Evolutionary conservation across 2,113 vertebrate genomes (phyloP).

Genomic region (Cheilinus undulatus): DNA sequence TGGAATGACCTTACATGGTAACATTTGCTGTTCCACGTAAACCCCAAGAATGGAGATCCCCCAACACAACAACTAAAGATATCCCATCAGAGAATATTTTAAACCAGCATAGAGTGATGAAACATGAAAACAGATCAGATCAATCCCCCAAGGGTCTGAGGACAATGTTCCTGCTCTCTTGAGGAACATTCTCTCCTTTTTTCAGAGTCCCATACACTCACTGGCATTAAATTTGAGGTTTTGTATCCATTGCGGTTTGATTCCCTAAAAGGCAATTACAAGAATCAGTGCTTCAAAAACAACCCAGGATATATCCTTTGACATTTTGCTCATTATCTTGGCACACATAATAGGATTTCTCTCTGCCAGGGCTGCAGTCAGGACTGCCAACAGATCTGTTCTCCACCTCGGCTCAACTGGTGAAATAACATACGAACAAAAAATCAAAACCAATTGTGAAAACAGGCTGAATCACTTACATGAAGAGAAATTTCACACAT

Average conservation of each 20-base stretch:
- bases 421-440: constrained; percentile 15
- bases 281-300: constrained; percentile 13
- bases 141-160: constrained; percentile 33
- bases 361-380: constrained; percentile 22
- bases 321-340: constrained; percentile 52
- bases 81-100: constrained; percentile 43
- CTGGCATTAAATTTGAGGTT: constrained; percentile 18
- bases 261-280: constrained; percentile 46
- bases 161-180: constrained; percentile 24
- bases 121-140: constrained; percentile 47
- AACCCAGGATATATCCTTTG: constrained; percentile 24
- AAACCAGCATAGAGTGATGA: constrained; percentile 46
- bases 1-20: constrained; percentile 69
- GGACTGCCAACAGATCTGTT: constrained; percentile 29
- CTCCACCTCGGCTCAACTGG: constrained; percentile 8
- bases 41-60: constrained; percentile 55
- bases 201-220: constrained; percentile 7
- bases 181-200: constrained; percentile 3
- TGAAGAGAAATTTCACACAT: constrained; percentile 15
- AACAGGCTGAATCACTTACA: constrained; percentile 12
- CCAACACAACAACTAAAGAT: constrained; percentile 59
- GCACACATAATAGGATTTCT: background rate
- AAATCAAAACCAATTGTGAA: constrained; percentile 5
- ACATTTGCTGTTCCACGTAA: constrained; percentile 35
- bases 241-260: constrained; percentile 2